Base-by-base conservation (phyloP, 2,888 invertebrate species). In the Erannis defoliaria region DNA sequence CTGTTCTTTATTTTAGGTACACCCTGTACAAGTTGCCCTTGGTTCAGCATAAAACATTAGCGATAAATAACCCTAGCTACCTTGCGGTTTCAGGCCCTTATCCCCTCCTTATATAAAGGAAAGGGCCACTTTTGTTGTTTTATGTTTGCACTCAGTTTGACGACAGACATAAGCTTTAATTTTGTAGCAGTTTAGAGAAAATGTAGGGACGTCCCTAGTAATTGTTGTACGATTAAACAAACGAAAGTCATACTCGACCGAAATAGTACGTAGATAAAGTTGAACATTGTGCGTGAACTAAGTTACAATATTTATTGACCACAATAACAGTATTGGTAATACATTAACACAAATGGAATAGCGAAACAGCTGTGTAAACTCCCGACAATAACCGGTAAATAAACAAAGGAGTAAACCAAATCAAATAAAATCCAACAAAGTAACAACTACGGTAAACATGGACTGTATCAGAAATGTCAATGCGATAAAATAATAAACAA, bases 61-160 rank as follows among this genome's bases (percentile, higher is more conserved):
- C 70, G 55, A 80, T 78, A 81, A 75, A 80, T 79, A 71, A 74
- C 73, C 61, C 58, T 62, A 63, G 62, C 60, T 67, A 66, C 67
- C 68, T 58, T 68, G 68, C 65, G 72, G 68, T 71, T 76, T 67
- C 53, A 63, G 68, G 64, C 64, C 67, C 62, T 75, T 73, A 67
- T 70, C 74, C 73, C 65, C 68, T n/a, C n/a, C n/a, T n/a, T n/a
- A n/a, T n/a, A n/a, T 68, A 59, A 60, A 62, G 16, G 31, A 61
- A 61, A 31, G 54, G 64, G 62, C 59, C 70, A 61, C 71, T 67
- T 77, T 70, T 65, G 74, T 69, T 71, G 64, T 73, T 76, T 81
- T 73, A 76, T 71, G 68, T 68, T 63, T 58, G 62, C 71, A 72
- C 69, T 75, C 71, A 66, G 71, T 69, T 68, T 55, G 59, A 67